Base-by-base conservation (phyloP, 2,888 invertebrate species). In the Nomada hirtipes region DNA sequence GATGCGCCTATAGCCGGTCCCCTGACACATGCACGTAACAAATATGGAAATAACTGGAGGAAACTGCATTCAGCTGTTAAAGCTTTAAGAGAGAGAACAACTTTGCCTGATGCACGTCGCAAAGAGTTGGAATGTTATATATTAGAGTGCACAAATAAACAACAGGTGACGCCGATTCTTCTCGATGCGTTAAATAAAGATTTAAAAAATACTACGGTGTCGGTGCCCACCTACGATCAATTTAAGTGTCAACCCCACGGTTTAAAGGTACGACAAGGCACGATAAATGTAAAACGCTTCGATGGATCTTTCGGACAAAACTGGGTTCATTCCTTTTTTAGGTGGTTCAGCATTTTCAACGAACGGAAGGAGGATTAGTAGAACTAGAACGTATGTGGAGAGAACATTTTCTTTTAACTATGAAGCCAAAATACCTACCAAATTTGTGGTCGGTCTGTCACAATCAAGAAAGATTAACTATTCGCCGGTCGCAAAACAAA, bases 381-480 rank as follows among this genome's bases (percentile, higher is more conserved):
- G 94, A 94, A 63, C 94, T 98, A 70, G 97, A 98, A 91, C 95
- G 95, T 88, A 88, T 96, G 79, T 98, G 98, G 97, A 94, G 98
- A 13, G 94, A 96, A 87, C 97, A 97, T 92, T 98, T 98, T 92
- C 90, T 98, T 2, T 91, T 94, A 0, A 94, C 95, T 1, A 97
- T 98, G 97, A 92, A 95, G 69, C 98, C 98, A 0, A 94, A 95
- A 82, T 95, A 94, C 93, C 94, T 98, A 92, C 98, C 98, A 0
- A 93, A 95, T 1, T 94, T 96, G 69, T 98, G 98, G 98, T 97
- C 97, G 42, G 94, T 97, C 29, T 95, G 95, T 87, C 97, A 97
- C 92, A 96, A 96, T 91, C 95, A 96, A 87, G 95, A 97, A 90
- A 95, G 96, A 95, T 95, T 92, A 76, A 89, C 82, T 23, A 91